phyloP scores from a whole-genome alignment of 2,113 vertebrate genomes.

The Charina bottae region DNA sequence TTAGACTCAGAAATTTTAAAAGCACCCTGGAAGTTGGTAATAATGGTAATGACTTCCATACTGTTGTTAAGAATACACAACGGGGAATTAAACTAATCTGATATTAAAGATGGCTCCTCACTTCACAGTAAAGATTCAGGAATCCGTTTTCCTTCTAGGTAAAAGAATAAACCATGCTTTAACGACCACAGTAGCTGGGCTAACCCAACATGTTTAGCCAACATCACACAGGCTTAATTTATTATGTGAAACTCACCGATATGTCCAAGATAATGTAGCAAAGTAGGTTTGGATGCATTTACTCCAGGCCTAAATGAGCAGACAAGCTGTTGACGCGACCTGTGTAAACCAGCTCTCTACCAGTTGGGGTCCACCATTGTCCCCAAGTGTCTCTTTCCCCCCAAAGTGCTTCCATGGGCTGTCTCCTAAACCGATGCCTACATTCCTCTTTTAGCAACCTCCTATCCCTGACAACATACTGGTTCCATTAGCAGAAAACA shows the following conservation, averaged over 20 bases:
- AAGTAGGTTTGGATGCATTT: not conserved
- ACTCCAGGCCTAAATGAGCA: not conserved
- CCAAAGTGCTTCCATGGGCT: not conserved
- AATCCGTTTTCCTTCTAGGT: not conserved
- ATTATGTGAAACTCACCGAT: not conserved
- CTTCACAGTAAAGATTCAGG: not conserved
- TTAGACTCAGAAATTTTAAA: not conserved
- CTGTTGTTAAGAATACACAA: too few relatives aligned
- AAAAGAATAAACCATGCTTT: not conserved
- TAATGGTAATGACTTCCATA: too few relatives aligned
- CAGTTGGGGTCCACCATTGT: not conserved
- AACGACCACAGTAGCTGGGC: not conserved
- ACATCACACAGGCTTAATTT: not conserved
- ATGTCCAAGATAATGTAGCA: not conserved
- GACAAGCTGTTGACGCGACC: not conserved
- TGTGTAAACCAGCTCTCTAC: not conserved
- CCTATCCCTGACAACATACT: not conserved
- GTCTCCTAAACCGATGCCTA: not conserved
- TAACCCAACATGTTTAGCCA: not conserved
- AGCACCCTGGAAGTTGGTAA: too few relatives aligned
- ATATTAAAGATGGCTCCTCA: not conserved
- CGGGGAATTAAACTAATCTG: not conserved
- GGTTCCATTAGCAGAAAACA: conserved; percentile 12
- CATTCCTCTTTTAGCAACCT: not conserved
- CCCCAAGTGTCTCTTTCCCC: not conserved